Evolutionary conservation across 2,888 invertebrate genomes (phyloP).

Genomic region (Drosophila neutralis): DNA sequence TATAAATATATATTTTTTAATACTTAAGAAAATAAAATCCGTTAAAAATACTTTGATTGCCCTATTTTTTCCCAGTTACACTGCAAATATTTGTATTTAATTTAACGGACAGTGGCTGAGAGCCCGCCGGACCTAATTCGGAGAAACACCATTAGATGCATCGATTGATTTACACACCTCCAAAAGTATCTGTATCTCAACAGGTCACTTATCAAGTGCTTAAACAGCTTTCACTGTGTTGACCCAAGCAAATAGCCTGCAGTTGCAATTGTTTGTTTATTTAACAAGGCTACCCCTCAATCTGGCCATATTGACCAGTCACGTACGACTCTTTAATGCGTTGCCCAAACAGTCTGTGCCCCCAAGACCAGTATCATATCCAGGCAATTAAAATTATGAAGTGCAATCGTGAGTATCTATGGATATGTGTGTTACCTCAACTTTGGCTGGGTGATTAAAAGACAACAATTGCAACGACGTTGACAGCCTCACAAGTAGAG

Average conservation of each 20-base stretch:
- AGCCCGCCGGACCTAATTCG: not conserved
- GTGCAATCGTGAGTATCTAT: conserved; percentile 34
- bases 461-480: conserved; percentile 69
- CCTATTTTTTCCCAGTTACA: not conserved
- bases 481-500: conserved; percentile 63
- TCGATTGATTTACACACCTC: conserved; percentile 17
- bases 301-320: conserved; percentile 16
- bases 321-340: conserved; percentile 59
- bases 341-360: conserved; percentile 40
- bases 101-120: not conserved
- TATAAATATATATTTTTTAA: no score
- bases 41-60: not conserved
- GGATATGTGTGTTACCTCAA: conserved; percentile 16
- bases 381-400: conserved; percentile 65
- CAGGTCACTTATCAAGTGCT: conserved; percentile 62
- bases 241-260: conserved; percentile 68
- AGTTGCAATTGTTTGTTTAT: conserved; percentile 77
- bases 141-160: conserved; percentile 5
- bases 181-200: conserved; percentile 39
- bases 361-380: conserved; percentile 9
- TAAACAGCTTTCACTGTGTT: conserved; percentile 49
- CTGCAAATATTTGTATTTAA: conserved; percentile 22
- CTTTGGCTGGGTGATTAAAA: conserved; percentile 70
- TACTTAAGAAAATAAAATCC: not conserved
- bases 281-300: conserved; percentile 29